Evolutionary conservation across 2,888 invertebrate species (phyloP).

Genomic region (Mythimna vitellina): DNA sequence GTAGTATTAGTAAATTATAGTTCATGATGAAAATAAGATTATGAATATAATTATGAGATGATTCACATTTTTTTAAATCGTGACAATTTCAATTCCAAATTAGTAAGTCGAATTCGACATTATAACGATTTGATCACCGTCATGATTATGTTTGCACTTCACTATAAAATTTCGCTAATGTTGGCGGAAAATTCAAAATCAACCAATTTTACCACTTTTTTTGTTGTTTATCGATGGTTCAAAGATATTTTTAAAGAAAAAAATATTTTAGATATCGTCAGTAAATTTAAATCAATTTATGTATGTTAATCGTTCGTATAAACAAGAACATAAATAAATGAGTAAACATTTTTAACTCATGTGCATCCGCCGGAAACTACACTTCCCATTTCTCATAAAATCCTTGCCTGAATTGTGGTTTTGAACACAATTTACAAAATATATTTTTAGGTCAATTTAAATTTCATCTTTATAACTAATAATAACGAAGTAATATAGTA

Average conservation of each 20-base stretch:
- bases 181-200: slow-evolving; percentile 53
- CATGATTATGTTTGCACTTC: slow-evolving; percentile 20
- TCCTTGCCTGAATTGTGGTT: background rate
- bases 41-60: background rate
- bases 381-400: slow-evolving; percentile 8
- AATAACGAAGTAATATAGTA: accelerated
- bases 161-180: slow-evolving; percentile 16
- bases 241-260: background rate
- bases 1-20: background rate
- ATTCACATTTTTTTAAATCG: background rate
- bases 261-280: background rate
- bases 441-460: accelerated
- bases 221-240: background rate
- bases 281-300: background rate
- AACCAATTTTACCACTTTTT: background rate
- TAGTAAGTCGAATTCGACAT: slow-evolving; percentile 2
- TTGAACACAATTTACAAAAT: background rate
- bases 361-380: slow-evolving; percentile 49
- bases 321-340: background rate
- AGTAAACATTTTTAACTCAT: background rate
- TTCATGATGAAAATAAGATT: background rate
- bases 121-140: background rate
- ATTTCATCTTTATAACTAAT: accelerated
- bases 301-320: background rate
- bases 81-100: background rate